A percentile compares a stretch with the other conserved stretches of the same genome.
phyloP scores from a whole-genome alignment of 1,140 invertebrate genomes.

The Caenorhabditis elegans region DNA sequence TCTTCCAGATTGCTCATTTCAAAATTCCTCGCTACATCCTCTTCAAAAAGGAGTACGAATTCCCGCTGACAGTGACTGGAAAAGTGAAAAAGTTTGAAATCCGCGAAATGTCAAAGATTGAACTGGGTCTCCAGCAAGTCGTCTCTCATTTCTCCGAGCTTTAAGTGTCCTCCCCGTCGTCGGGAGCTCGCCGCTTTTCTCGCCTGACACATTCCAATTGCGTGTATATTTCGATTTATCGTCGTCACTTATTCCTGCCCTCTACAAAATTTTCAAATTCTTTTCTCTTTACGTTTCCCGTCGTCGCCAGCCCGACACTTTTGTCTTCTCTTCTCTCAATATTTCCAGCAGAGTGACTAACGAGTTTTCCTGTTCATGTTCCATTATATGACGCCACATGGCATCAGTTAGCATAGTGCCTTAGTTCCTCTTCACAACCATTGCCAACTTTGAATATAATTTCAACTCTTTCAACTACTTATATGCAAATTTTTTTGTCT shows the following conservation, averaged over 20 bases:
- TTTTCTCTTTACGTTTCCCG: not conserved
- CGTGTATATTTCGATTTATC: constrained; percentile 30
- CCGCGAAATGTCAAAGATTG: constrained; percentile 42
- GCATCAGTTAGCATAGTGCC: constrained; percentile 27
- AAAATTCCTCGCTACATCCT: constrained; percentile 80
- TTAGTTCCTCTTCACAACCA: not conserved
- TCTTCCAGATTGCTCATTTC: constrained; percentile 75
- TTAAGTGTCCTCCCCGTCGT: not conserved
- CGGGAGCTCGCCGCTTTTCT: not conserved
- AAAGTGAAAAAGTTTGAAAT: constrained; percentile 69
- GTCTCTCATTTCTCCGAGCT: constrained; percentile 44
- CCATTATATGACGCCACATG: constrained; percentile 1
- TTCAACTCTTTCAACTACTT: not conserved
- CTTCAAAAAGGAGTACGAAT: constrained; percentile 72
- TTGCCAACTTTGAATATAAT: constrained; percentile 10
- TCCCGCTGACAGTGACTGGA: constrained; percentile 81
- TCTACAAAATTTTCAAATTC: not conserved
- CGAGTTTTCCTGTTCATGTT: constrained; percentile 22
- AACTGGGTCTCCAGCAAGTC: constrained; percentile 70
- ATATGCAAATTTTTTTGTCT: not conserved
- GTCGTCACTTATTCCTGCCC: no score
- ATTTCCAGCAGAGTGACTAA: constrained; percentile 11
- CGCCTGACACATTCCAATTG: constrained; percentile 25
- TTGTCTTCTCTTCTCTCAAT: not conserved
- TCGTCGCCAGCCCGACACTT: not conserved